Evolutionary conservation across 2,888 invertebrate species (phyloP), one percentile per base, ranked within the genome.

Genomic region (Apamea crenata): DNA sequence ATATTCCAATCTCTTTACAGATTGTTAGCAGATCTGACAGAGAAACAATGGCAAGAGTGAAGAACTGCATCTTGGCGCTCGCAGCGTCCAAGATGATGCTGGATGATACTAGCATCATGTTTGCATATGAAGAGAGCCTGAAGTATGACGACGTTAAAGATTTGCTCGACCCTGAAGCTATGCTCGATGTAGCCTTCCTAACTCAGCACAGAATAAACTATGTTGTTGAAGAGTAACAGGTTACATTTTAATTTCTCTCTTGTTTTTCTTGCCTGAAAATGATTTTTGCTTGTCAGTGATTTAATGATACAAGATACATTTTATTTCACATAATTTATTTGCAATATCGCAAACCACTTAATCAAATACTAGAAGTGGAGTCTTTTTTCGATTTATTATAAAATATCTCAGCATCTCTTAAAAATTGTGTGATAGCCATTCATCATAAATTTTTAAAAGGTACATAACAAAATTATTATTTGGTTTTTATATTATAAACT

Each of bases 21-120:
- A 97, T 98, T 21, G 97, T 99, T 36, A 97, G 98, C 14, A 96
- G 97, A 76, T 95, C 97, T 0, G 98, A 99, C 88, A 97, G 99
- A 76, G 98, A 99, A 95, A 98, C 98, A n/a, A 99, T 99, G 92
- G 98, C 98, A 0, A 97, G 99, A 79, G 95, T 99, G 44, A 97
- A 98, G 77, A 99, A 99, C 95, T 99, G 99, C 93, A 98, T 99
- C 84, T 95, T 98, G 70, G 98, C 99, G 0, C 96, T 99, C 77
- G 98, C 99, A 0, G 98, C 98, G 44, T 98, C 99, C 87, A 98
- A 98, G 93, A 98, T 99, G 96, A 98, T 99, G 97, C 95, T 99
- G 4, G 99, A 98, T 90, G 99, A 99, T 92, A 99, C 99, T 0
- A 99, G 99, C 91, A 98, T 99, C 70, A 97, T 98, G 88, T 98